Percentiles rank a stretch among this genome's conserved stretches.
Conservation (phyloP, 2,888 invertebrate genomes). For the Petrolisthes cinctipes region DNA sequence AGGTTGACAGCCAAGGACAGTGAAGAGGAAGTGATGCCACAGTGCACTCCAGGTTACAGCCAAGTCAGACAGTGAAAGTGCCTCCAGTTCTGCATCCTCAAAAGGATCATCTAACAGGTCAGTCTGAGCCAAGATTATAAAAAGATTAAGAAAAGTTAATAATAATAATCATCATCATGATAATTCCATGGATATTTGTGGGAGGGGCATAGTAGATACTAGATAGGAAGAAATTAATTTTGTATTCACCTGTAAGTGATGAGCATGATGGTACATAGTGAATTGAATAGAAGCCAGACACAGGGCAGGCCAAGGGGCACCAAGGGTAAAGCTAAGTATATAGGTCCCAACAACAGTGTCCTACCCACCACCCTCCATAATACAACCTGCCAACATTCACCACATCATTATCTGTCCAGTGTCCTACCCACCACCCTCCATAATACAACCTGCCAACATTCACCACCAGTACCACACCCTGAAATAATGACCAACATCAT, state of each 20-base stretch:
- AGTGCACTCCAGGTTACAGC: slow-evolving; percentile 75
- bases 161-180: no score
- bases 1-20: slow-evolving; percentile 81
- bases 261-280: slow-evolving; percentile 71
- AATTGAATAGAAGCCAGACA: slow-evolving; percentile 86
- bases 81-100: slow-evolving; percentile 67
- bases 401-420: no score
- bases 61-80: slow-evolving; percentile 66
- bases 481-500: no score
- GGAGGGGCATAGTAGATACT: no score
- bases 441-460: no score
- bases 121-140: neutral
- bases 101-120: slow-evolving; percentile 66
- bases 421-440: no score
- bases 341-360: slow-evolving; percentile 79
- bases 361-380: slow-evolving; percentile 73
- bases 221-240: no score
- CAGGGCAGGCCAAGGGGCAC: slow-evolving; percentile 87
- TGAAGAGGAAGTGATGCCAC: slow-evolving; percentile 79
- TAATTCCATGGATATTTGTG: no score
- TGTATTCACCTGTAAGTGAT: slow-evolving; percentile 72
- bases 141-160: no score
- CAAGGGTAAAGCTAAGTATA: slow-evolving; percentile 83
- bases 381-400: no score
- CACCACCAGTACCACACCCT: no score